Evolutionary conservation across 2,113 vertebrate species (phyloP).

Genomic region (Pycnonotus jocosus): DNA sequence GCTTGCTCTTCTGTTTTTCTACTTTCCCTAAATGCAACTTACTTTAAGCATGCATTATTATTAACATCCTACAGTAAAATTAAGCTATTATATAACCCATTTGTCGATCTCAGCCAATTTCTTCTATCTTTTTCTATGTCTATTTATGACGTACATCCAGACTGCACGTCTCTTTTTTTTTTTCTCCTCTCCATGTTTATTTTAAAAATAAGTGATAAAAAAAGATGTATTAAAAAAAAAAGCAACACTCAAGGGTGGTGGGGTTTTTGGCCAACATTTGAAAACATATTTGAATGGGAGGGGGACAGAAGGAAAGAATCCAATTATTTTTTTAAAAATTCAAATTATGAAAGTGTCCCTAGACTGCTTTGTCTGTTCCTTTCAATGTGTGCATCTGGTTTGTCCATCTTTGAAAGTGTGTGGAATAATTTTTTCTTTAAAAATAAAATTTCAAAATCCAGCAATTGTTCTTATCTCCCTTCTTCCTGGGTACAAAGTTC

Average conservation of each 20-base stretch:
- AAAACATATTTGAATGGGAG: constrained; percentile 13
- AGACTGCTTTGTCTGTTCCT: constrained; percentile 79
- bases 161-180: constrained; percentile 86
- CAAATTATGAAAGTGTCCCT: constrained; percentile 66
- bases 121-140: constrained; percentile 79
- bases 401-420: constrained; percentile 87
- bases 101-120: constrained; percentile 80
- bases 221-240: constrained; percentile 77
- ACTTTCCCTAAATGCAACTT: constrained; percentile 99
- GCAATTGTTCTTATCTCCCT: constrained; percentile 59
- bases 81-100: constrained; percentile 76
- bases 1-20: constrained; percentile 89
- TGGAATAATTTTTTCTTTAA: constrained; percentile 75
- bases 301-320: neutral
- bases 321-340: neutral
- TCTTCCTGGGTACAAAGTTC: constrained; percentile 76
- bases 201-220: constrained; percentile 71
- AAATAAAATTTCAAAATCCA: constrained; percentile 4
- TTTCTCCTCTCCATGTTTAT: constrained; percentile 58
- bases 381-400: constrained; percentile 89
- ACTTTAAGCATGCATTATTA: constrained; percentile 96
- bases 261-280: constrained; percentile 38
- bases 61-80: constrained; percentile 81
- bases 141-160: constrained; percentile 89
- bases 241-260: constrained; percentile 65